Evolutionary conservation across 30 jellyfish, hydroid and myxozoan genomes (phyloP).

Genomic region (Aurelia aurita): DNA sequence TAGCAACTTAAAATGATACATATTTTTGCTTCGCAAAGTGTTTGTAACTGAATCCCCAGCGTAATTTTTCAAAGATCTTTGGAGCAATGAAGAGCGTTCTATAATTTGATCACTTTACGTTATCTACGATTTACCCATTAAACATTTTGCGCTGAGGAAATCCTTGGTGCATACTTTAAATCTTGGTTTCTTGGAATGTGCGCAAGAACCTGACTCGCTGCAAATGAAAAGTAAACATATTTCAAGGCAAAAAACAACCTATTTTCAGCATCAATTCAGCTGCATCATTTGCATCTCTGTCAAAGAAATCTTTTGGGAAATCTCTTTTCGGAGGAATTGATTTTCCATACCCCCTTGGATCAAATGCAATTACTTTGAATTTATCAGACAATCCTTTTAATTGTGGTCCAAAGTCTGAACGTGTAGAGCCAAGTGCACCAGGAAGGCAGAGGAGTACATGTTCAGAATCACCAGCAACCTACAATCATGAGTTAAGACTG

Average conservation of each 20-base stretch:
- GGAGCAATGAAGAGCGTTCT: too few species aligned
- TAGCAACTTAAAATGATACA: too few species aligned
- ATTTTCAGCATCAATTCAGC: constrained; percentile 78
- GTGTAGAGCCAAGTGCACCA: constrained; percentile 90
- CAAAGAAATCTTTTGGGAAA: constrained; percentile 72
- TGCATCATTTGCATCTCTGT: constrained; percentile 92
- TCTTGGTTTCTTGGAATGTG: too few species aligned
- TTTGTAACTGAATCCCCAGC: too few species aligned
- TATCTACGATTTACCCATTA: too few species aligned
- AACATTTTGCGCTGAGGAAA: too few species aligned
- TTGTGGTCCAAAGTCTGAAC: constrained; percentile 84
- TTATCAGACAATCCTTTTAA: constrained; percentile 53
- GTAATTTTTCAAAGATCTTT: too few species aligned
- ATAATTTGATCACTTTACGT: too few species aligned
- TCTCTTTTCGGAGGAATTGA: constrained; percentile 77
- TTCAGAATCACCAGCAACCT: constrained; percentile 60
- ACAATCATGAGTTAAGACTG: neutral
- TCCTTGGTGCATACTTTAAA: too few species aligned
- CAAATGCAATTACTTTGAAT: constrained; percentile 80
- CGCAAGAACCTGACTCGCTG: neutral
- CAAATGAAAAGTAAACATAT: neutral
- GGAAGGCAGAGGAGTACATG: constrained; percentile 83
- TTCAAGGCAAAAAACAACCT: constrained; percentile 30
- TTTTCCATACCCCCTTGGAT: constrained; percentile 94
- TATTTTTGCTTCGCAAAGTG: too few species aligned